phyloP scores from a whole-genome alignment of 2,797 vertebrate species.

The Antennarius maculatus region DNA sequence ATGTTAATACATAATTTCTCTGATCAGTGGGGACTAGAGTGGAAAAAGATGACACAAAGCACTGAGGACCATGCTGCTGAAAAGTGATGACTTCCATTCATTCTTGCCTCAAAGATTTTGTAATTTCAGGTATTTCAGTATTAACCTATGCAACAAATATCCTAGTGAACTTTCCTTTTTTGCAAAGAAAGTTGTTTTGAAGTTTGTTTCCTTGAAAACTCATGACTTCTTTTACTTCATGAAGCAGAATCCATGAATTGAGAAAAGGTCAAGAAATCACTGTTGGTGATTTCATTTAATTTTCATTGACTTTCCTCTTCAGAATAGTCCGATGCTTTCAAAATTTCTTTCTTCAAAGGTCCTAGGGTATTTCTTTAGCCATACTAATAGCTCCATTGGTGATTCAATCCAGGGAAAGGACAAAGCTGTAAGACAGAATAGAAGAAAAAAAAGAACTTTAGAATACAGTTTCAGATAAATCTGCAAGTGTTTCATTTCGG shows the following conservation, averaged over 20 bases:
- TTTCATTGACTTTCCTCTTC: constrained; percentile 44
- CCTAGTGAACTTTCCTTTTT: constrained; percentile 8
- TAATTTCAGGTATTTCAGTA: constrained; percentile 17
- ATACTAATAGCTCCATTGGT: constrained; percentile 35
- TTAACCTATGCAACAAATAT: constrained; percentile 30
- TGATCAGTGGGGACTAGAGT: constrained; percentile 13
- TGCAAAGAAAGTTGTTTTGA: constrained; percentile 14
- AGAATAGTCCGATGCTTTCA: constrained; percentile 57
- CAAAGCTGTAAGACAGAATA: constrained; percentile 64
- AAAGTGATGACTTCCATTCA: constrained; percentile 25
- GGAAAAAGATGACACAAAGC: neutral
- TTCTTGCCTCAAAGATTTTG: constrained; percentile 13
- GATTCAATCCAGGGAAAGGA: constrained; percentile 32
- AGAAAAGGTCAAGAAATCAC: constrained; percentile 56
- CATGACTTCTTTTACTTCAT: constrained; percentile 27
- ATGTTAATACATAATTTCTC: constrained; percentile 26
- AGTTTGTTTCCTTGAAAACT: constrained; percentile 22
- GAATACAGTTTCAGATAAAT: no score
- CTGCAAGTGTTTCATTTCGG: no score
- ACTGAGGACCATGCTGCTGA: constrained; percentile 9
- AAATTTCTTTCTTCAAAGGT: constrained; percentile 60
- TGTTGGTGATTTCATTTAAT: constrained; percentile 51
- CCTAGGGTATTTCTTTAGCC: constrained; percentile 42
- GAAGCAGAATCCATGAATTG: constrained; percentile 49
- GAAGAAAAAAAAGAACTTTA: neutral